These are phyloP conservation scores for Cebidichthys violaceus DNA, from an alignment of 2,113 vertebrate species.

Conservation along the genomic window DNA sequence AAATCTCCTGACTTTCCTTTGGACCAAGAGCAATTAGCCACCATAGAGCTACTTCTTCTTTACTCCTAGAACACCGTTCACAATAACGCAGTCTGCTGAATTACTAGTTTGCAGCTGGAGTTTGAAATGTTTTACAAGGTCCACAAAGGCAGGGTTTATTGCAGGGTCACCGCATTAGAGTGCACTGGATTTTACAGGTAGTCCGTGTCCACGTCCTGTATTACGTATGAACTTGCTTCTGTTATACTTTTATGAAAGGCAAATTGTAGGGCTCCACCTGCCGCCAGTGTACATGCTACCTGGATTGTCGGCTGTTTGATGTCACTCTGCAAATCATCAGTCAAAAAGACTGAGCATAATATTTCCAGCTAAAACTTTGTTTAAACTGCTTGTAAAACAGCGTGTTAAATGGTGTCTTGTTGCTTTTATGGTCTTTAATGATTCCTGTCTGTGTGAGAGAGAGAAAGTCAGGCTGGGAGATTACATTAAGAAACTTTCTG, in stretches of 20 bases:
- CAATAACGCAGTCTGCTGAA: background rate
- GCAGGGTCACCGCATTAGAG: background rate
- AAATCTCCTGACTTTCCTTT: background rate
- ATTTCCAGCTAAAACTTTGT: slow-evolving; percentile 6
- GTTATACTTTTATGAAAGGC: background rate
- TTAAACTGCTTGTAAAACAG: slow-evolving; percentile 11
- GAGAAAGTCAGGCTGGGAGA: background rate
- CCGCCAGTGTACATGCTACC: background rate
- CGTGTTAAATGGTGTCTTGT: background rate
- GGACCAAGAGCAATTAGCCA: background rate
- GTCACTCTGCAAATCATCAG: slow-evolving; percentile 1
- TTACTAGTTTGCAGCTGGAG: background rate
- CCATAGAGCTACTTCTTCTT: background rate
- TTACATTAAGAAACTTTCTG: background rate
- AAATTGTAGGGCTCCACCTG: background rate
- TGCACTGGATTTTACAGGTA: background rate
- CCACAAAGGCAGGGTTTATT: background rate
- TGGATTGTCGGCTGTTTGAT: background rate
- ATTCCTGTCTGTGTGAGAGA: background rate
- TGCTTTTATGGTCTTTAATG: slow-evolving; percentile 14
- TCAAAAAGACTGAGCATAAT: slow-evolving; percentile 10
- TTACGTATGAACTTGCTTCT: background rate
- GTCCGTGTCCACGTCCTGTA: background rate
- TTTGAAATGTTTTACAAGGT: background rate
- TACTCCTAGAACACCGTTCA: background rate